phyloP scores from a whole-genome alignment of 1,140 invertebrate species.

The Bombyx mori region ASM3026992v2 NC_085120.1:9773501-9774000 shows the following conservation, averaged over 20 bases:
- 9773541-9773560: too few relatives aligned
- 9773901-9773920: too few relatives aligned
- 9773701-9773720: constrained; percentile 8
- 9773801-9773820: constrained; percentile 39
- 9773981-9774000: too few relatives aligned
- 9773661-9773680: constrained; percentile 21
- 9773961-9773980: too few relatives aligned
- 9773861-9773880: constrained; percentile 4
- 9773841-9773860: constrained; percentile 37
- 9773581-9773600: too few relatives aligned
- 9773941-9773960: too few relatives aligned
- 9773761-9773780: constrained; percentile 51
- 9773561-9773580: too few relatives aligned
- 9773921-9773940: too few relatives aligned
- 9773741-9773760: constrained; percentile 31
- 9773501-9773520: too few relatives aligned
- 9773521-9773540: too few relatives aligned
- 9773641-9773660: constrained; percentile 55
- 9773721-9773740: constrained; percentile 10
- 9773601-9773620: constrained; percentile 25
- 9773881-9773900: background rate
- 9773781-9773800: constrained; percentile 60
- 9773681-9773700: constrained; percentile 13
- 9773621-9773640: constrained; percentile 55
- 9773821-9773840: constrained; percentile 47